A percentile compares a stretch with the other conserved stretches of the same genome.
Conservation (phyloP, 2,113 vertebrate genomes). For the Sphaerodactylus townsendi region DNA sequence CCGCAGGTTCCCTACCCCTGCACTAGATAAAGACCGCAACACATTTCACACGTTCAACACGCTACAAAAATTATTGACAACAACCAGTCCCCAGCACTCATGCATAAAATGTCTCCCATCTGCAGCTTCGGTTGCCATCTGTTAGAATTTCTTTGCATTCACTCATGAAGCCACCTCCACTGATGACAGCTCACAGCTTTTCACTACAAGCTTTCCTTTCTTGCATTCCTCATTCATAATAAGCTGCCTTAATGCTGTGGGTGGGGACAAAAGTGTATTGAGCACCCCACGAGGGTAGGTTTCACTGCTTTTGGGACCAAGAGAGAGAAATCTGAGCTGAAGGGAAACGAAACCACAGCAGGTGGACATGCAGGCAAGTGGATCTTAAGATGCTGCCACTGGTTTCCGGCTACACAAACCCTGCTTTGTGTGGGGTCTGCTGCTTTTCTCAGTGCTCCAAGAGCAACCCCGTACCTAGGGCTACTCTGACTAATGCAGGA, state of each 20-base stretch:
- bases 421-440: background rate
- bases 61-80: background rate
- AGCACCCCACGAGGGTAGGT: background rate
- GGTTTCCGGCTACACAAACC: background rate
- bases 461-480: background rate
- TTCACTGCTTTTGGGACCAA: conserved; percentile 16
- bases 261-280: conserved; percentile 11
- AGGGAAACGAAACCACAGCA: background rate
- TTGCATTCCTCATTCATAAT: background rate
- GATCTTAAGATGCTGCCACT: background rate
- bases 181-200: background rate
- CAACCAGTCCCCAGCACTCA: background rate
- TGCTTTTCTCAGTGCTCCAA: background rate
- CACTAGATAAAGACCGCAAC: background rate
- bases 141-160: background rate
- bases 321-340: conserved; percentile 20
- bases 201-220: background rate
- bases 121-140: background rate
- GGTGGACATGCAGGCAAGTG: background rate
- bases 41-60: background rate
- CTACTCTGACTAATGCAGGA: background rate
- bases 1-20: no score
- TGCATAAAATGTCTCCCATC: background rate
- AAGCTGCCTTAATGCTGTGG: background rate
- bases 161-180: background rate